Evolutionary conservation across 2,113 vertebrate species (phyloP), one percentile per base, ranked within the genome.

Genomic region (Clarias macrocephalus): DNA sequence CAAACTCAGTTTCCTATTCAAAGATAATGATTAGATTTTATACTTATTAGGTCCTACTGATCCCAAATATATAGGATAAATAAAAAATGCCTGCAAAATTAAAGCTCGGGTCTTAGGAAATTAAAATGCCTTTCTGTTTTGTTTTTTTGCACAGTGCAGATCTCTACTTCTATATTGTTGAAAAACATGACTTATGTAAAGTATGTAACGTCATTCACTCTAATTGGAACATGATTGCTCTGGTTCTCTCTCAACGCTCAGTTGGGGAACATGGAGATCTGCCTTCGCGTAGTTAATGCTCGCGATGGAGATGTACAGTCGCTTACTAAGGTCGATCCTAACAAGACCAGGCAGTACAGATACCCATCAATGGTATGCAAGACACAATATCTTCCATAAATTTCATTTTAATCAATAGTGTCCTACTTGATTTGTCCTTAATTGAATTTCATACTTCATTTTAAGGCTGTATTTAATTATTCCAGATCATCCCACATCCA

Each of bases 211-310:
- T 79, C 11, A 10, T 60, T 33, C 42, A 52, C 28, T 9, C 19
- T 63, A 23, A 59, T 7, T 79, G 62, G 21, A 76, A 28, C n/a
- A 5, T 60, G 21, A 28, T 59, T 85, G 25, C 85, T 42, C 79
- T 11, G 70, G 28, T 33, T 83, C 33, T 90, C 42, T 90, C 42
- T 83, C 57, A 6, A 52, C 68, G 57, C 37, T n/a, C 66, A 96
- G 95, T 87, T 92, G 83, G 94, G 93, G 57, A 92, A 92, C 76
- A 91, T 93, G 75, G 96, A 96, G 92, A 89, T 96, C 86, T 96
- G 93, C 70, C 81, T 95, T 52, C 91, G 95, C 16, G 66, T 96
- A 57, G 91, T 93, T 16, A 96, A 96, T 11, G 90, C 94, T 7
- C 93, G 94, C 90, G 95, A 97, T 83, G 93, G 90, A 59, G 93